These are phyloP conservation scores for Porites lutea DNA, from an alignment of 64 coral and sea anemone species.

Conservation along the genomic window DNA sequence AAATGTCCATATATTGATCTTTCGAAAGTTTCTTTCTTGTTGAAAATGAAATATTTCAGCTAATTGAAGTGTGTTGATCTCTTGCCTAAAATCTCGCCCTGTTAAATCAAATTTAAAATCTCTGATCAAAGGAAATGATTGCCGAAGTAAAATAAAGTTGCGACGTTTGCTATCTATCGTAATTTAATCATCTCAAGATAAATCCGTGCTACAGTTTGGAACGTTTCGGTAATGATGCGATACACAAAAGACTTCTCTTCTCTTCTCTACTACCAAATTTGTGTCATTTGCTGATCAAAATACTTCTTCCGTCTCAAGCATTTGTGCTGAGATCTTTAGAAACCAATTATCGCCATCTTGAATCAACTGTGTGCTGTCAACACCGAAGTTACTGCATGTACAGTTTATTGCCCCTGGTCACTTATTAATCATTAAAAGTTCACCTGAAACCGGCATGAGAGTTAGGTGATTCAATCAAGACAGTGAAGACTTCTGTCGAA, in stretches of 20 bases:
- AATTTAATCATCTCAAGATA: background rate
- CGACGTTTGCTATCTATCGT: background rate
- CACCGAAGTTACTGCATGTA: background rate
- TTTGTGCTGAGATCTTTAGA: background rate
- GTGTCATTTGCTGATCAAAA: background rate
- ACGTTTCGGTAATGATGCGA: background rate
- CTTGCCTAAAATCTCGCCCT: background rate
- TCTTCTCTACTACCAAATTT: background rate
- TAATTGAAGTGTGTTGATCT: background rate
- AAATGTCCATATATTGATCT: background rate
- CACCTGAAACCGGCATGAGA: background rate
- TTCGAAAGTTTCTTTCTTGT: background rate
- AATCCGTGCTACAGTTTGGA: background rate
- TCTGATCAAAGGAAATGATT: background rate
- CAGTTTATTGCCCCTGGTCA: background rate
- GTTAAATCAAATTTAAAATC: background rate
- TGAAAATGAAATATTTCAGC: background rate
- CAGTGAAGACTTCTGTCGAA: background rate
- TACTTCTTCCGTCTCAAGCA: background rate
- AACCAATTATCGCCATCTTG: background rate
- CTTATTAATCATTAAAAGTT: conserved; percentile 12
- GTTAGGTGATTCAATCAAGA: background rate
- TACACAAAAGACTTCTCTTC: background rate
- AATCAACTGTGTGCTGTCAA: conserved; percentile 4
- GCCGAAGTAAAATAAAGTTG: background rate